Conservation (phyloP, 2,888 invertebrate genomes). For the Philhelius pedissequus region DNA sequence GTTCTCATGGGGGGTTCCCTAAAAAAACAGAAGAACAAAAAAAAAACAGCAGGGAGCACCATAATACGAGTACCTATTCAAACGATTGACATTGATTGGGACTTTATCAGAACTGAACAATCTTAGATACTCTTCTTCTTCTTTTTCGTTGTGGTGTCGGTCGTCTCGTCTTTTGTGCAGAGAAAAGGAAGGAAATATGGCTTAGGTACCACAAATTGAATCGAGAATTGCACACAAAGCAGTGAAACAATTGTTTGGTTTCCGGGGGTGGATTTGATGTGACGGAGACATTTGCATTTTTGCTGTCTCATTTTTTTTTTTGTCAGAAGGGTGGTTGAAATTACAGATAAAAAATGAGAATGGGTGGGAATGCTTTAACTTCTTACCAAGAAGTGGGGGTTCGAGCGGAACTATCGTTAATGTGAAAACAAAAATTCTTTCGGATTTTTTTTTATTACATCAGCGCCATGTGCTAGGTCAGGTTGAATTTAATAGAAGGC, state of each 20-base stretch:
- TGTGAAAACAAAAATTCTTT: too few species aligned
- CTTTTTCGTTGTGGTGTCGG: constrained; percentile 16
- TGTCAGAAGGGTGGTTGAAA: too few species aligned
- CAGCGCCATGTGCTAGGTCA: too few species aligned
- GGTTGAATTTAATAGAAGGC: too few species aligned
- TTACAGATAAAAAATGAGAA: too few species aligned
- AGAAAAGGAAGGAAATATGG: constrained; percentile 45
- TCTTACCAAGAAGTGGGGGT: too few species aligned
- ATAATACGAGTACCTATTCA: too few species aligned
- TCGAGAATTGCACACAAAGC: constrained; percentile 46
- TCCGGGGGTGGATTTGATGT: neutral
- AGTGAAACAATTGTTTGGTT: constrained; percentile 22
- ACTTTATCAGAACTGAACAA: constrained; percentile 50
- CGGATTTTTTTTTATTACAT: too few species aligned
- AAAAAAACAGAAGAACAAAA: neutral
- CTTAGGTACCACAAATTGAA: constrained; percentile 50
- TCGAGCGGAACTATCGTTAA: too few species aligned
- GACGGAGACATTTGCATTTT: neutral
- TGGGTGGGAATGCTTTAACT: too few species aligned
- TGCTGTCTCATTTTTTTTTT: neutral
- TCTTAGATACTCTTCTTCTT: too few species aligned
- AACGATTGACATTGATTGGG: constrained; percentile 61
- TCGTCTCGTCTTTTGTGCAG: constrained; percentile 50
- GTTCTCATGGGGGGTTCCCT: constrained; percentile 14
- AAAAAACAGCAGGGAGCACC: neutral